These are phyloP conservation scores for Proisotoma minuta DNA, from an alignment of 2,888 invertebrate genomes.

Conservation along the genomic window DNA sequence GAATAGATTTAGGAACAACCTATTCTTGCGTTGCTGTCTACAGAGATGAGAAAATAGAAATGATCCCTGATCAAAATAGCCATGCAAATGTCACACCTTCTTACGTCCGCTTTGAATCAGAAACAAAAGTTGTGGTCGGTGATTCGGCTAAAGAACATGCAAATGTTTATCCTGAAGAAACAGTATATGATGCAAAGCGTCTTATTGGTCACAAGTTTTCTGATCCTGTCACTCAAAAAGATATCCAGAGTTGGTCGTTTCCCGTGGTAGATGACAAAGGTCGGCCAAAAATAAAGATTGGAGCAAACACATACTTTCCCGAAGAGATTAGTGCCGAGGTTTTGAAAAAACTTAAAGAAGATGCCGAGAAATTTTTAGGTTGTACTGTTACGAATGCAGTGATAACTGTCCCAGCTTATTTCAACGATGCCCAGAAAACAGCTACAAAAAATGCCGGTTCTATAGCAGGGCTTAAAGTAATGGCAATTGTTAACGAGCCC, in stretches of 20 bases:
- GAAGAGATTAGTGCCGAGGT: conserved; percentile 23
- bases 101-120: conserved; percentile 26
- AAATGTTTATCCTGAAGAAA: conserved; percentile 65
- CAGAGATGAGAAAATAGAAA: neutral
- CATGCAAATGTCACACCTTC: conserved; percentile 8
- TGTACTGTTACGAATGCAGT: conserved; percentile 10
- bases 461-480: conserved; percentile 75
- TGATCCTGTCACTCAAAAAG: conserved; percentile 70
- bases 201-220: conserved; percentile 76
- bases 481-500: conserved; percentile 85
- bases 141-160: conserved; percentile 21
- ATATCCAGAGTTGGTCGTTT: conserved; percentile 82
- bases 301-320: conserved; percentile 4
- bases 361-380: conserved; percentile 13
- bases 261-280: conserved; percentile 61
- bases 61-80: neutral
- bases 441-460: conserved; percentile 77
- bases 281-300: conserved; percentile 14
- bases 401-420: conserved; percentile 75
- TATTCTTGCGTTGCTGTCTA: conserved; percentile 2
- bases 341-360: conserved; percentile 3
- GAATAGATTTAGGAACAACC: conserved; percentile 10
- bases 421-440: conserved; percentile 62
- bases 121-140: conserved; percentile 46
- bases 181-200: conserved; percentile 76